Evolutionary conservation across 2,113 vertebrate species (phyloP), one percentile per base, ranked within the genome.

Genomic region (Scomber colias): DNA sequence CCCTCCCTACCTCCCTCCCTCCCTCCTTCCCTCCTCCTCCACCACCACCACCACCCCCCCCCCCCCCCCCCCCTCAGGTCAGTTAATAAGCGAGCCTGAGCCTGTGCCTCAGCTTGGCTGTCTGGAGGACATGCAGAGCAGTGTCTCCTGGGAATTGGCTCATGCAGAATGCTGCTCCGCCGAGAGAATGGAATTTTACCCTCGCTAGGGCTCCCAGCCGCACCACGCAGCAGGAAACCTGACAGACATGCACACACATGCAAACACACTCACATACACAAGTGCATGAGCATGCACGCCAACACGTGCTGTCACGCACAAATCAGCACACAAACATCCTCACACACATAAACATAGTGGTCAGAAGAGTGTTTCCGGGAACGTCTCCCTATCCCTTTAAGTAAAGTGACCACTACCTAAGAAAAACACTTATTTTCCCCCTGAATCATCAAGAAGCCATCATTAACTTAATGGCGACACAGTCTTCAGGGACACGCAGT

Each of bases 101-200:
- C 91, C 89, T 86, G 92, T 89, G 92, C 93, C 92, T 93, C 87
- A 94, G 95, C 92, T 94, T 91, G 95, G 93, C 95, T 96, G 95
- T 95, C 94, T 92, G 93, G 94, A 95, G 95, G 93, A 96, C 94
- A 94, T 95, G 94, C 93, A 94, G 93, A 94, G 92, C 92, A 94
- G 95, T 95, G 95, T 97, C 96, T 96, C 96, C 94, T 93, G 95
- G 95, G 97, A 97, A 94, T 89, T 93, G 88, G 94, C 96, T 97
- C 96, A 97, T 97, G 96, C 96, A 97, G 97, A 97, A 96, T 95
- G 94, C 94, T 95, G 92, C 94, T 95, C 95, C 80, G 87, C 95
- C 90, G 95, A 96, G 96, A 96, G 95, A 96, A 95, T 96, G 95
- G 96, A 97, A 97, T 97, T 97, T 96, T 97, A 97, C 95, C 95